A percentile compares a stretch with the other conserved stretches of the same genome.
Evolutionary conservation across 2,113 vertebrate genomes (phyloP).

Genomic region (Lagopus muta): DNA sequence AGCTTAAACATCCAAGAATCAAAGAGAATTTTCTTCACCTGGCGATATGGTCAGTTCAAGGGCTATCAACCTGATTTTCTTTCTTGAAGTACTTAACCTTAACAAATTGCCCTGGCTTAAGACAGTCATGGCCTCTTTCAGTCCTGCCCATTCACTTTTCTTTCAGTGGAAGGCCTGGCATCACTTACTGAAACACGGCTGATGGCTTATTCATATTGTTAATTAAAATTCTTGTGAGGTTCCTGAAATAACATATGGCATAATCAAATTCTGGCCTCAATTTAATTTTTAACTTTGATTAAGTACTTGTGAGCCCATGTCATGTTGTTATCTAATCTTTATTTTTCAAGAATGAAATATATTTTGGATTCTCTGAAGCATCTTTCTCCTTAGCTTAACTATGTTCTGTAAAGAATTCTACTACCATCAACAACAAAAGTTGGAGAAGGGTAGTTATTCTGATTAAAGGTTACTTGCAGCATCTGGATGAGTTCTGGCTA

Average conservation of each 20-base stretch:
- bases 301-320: neutral
- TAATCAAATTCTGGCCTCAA: neutral
- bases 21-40: neutral
- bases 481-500: neutral
- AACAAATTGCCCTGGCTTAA: neutral
- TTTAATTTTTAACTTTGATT: neutral
- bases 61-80: neutral
- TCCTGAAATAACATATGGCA: neutral
- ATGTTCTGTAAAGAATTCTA: fast-evolving
- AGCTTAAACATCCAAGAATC: neutral
- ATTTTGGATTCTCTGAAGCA: neutral
- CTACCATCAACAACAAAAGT: neutral
- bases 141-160: neutral
- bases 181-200: neutral
- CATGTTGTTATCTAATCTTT: neutral
- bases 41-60: neutral
- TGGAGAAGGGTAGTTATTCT: neutral
- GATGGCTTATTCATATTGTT: neutral
- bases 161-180: neutral
- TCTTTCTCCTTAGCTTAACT: neutral
- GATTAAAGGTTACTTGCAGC: neutral
- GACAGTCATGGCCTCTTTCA: neutral
- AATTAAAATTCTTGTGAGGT: neutral
- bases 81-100: neutral
- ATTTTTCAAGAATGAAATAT: neutral